Conservation (phyloP, 2,888 invertebrate species). For the Drosophila histrio region DNA sequence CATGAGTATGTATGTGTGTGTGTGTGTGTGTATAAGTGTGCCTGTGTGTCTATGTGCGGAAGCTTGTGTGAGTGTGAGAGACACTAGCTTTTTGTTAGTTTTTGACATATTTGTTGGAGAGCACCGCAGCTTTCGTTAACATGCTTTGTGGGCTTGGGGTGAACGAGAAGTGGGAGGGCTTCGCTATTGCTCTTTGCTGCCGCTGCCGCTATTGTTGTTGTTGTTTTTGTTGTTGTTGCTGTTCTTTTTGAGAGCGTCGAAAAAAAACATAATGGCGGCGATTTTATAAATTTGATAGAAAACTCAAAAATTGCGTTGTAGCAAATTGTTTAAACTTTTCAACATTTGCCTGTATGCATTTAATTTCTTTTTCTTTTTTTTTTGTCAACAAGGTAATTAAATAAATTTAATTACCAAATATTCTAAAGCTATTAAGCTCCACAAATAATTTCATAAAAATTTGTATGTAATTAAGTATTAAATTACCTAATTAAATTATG, state of each 20-base stretch:
- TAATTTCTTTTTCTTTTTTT: slow-evolving; percentile 32
- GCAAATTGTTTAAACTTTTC: slow-evolving; percentile 72
- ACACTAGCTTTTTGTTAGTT: slow-evolving; percentile 65
- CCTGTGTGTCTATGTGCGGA: slow-evolving; percentile 31
- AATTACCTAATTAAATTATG: slow-evolving; percentile 6
- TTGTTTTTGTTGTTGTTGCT: slow-evolving; percentile 31
- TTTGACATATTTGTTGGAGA: slow-evolving; percentile 74
- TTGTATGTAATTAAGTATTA: background rate
- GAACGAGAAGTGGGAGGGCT: slow-evolving; percentile 63
- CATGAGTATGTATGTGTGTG: slow-evolving; percentile 12
- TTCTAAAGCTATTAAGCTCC: background rate
- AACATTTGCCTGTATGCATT: slow-evolving; percentile 39
- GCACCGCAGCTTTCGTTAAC: slow-evolving; percentile 34
- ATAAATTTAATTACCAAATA: background rate
- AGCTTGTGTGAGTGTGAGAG: slow-evolving; percentile 33
- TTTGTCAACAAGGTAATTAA: slow-evolving; percentile 28
- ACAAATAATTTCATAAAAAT: slow-evolving; percentile 5
- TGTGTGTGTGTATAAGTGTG: background rate
- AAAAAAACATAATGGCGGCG: slow-evolving; percentile 77
- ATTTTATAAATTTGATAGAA: slow-evolving; percentile 70
- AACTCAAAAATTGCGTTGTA: slow-evolving; percentile 77
- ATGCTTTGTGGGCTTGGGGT: slow-evolving; percentile 39
- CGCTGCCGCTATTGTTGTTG: slow-evolving; percentile 16
- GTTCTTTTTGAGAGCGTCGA: slow-evolving; percentile 22
- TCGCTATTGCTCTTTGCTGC: slow-evolving; percentile 43